A percentile compares a stretch with the other conserved stretches of the same genome.
phyloP scores from a whole-genome alignment of 2,113 vertebrate genomes.

The Callospermophilus lateralis region DNA sequence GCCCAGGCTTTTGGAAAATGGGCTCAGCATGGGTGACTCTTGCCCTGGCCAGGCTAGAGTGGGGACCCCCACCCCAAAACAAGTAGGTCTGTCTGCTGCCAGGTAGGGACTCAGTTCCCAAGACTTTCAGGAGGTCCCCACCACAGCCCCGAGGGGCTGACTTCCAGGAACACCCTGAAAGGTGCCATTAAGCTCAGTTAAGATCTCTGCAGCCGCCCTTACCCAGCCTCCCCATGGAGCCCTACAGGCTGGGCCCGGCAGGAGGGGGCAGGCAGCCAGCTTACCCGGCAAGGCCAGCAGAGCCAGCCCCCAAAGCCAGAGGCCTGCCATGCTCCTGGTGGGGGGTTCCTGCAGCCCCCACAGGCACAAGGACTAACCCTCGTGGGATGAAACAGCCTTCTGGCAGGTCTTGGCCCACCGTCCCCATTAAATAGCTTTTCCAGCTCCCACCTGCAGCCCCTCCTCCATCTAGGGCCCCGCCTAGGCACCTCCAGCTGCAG shows the following conservation, averaged over 20 bases:
- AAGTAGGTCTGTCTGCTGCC: background rate
- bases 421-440: constrained; percentile 32
- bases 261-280: background rate
- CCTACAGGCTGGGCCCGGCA: too few relatives aligned
- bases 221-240: background rate
- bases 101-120: background rate
- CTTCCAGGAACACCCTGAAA: background rate
- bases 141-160: background rate
- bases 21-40: background rate
- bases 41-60: background rate
- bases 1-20: background rate
- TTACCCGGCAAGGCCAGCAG: constrained; percentile 60
- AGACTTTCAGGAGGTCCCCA: background rate
- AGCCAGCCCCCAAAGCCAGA: constrained; percentile 56
- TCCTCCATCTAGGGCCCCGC: background rate
- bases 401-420: accelerated
- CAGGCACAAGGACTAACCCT: background rate
- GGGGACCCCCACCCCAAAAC: background rate
- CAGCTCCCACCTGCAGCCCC: background rate
- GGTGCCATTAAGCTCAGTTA: background rate
- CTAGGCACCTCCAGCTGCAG: background rate
- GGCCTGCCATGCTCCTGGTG: background rate
- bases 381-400: accelerated
- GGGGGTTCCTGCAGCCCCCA: background rate
- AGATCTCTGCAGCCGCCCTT: background rate